Conservation (phyloP, 64 coral and sea anemone species). For the Actinia tenebrosa region DNA sequence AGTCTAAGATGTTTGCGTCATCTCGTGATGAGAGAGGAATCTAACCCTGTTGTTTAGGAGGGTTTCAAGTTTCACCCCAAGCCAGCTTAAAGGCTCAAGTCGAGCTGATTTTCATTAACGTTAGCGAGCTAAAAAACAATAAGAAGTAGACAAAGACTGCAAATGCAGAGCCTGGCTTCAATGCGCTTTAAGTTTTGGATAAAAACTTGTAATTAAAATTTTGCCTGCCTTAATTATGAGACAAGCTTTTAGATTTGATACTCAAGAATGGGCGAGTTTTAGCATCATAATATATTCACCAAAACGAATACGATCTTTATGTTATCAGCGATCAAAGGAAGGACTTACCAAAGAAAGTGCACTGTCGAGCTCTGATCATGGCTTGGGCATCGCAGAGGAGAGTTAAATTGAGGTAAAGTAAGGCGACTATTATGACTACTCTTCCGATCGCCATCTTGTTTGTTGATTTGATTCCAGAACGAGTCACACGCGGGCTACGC, state of each 20-base stretch:
- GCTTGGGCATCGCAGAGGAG: not conserved
- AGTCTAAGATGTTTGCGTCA: not conserved
- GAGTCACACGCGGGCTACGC: not conserved
- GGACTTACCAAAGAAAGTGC: conserved; percentile 20
- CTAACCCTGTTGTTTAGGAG: not conserved
- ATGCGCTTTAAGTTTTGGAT: not conserved
- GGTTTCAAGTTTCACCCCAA: not conserved
- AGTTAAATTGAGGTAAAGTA: not conserved
- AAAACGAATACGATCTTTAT: not conserved
- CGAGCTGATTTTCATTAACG: not conserved
- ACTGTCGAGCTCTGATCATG: not conserved
- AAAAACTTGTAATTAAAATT: not conserved
- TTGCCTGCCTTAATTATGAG: not conserved
- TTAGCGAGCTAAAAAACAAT: not conserved
- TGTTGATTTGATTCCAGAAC: conserved; percentile 6
- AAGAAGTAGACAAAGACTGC: not conserved
- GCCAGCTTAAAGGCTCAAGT: not conserved
- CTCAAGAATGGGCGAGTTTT: not conserved
- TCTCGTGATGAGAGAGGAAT: not conserved
- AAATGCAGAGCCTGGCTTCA: not conserved
- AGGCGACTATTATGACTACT: not conserved
- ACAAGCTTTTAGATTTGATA: not conserved
- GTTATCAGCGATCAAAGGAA: not conserved
- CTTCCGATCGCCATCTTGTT: conserved; percentile 20
- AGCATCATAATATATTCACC: not conserved